phyloP scores from a whole-genome alignment of 2,113 vertebrate species.

The Vombatus ursinus region DNA sequence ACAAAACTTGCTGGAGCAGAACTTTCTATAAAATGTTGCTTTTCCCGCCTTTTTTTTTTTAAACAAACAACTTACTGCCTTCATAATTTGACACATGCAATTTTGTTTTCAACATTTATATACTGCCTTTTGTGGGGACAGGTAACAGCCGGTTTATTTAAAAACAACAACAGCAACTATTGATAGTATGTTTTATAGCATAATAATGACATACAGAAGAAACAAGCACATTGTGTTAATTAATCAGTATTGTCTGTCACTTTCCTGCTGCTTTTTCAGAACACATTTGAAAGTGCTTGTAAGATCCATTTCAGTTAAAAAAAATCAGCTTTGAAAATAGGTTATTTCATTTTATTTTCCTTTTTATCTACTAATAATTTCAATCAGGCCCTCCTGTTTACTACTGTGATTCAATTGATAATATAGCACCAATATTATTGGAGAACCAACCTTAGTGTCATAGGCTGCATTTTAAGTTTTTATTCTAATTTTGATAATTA shows the following conservation, averaged over 20 bases:
- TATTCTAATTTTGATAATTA: background rate
- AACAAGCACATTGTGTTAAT: slow-evolving; percentile 47
- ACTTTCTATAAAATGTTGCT: slow-evolving; percentile 30
- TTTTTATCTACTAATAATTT: background rate
- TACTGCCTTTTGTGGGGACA: slow-evolving; percentile 56
- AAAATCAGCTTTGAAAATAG: background rate
- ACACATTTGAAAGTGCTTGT: background rate
- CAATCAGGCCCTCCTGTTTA: background rate
- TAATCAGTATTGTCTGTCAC: slow-evolving; percentile 13
- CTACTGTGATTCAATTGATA: background rate
- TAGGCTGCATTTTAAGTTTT: background rate
- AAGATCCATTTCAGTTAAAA: background rate
- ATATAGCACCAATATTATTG: background rate
- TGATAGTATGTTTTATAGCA: slow-evolving; percentile 38
- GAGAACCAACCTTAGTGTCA: background rate
- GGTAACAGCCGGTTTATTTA: slow-evolving; percentile 45
- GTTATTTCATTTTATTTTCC: background rate
- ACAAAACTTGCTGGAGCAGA: slow-evolving; percentile 68
- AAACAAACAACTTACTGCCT: slow-evolving; percentile 62
- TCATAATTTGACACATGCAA: slow-evolving; percentile 56
- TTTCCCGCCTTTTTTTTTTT: slow-evolving; percentile 70
- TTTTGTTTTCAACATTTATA: slow-evolving; percentile 71
- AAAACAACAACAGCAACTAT: slow-evolving; percentile 30
- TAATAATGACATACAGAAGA: slow-evolving; percentile 14
- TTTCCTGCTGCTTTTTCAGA: slow-evolving; percentile 46